phyloP scores from a whole-genome alignment of 1,140 invertebrate species.

The Elymnias hypermnestra region DNA sequence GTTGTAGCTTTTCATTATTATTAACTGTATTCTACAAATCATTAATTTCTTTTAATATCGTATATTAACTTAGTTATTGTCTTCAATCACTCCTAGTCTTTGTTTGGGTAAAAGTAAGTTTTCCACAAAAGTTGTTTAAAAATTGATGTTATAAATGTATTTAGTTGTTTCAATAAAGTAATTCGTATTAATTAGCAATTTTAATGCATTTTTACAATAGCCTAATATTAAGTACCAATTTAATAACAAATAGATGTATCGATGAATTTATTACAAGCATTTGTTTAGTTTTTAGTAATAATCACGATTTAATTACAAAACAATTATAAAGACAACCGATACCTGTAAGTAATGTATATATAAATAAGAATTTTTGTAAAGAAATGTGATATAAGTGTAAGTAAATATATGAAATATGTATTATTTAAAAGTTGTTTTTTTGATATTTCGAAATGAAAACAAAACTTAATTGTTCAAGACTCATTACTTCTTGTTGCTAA shows the following conservation, averaged over 20 bases:
- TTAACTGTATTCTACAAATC: too few relatives aligned
- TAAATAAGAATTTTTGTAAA: slow-evolving; percentile 43
- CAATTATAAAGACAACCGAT: neutral
- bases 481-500: slow-evolving; percentile 10
- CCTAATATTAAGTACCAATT: slow-evolving; percentile 1
- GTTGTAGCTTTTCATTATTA: too few relatives aligned
- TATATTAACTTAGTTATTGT: too few relatives aligned
- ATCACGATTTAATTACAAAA: slow-evolving; percentile 1
- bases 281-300: slow-evolving; percentile 5
- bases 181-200: neutral
- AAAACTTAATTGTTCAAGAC: slow-evolving; percentile 3
- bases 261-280: slow-evolving; percentile 2
- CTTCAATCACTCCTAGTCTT: too few relatives aligned
- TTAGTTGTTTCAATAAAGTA: slow-evolving; percentile 1
- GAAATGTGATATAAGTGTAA: slow-evolving; percentile 60
- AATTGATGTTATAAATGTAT: neutral
- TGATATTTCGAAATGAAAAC: slow-evolving; percentile 8
- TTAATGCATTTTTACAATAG: neutral
- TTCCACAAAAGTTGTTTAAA: too few relatives aligned
- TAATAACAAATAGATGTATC: slow-evolving; percentile 1
- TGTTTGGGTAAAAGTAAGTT: too few relatives aligned
- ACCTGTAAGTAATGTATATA: slow-evolving; percentile 32
- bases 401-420: slow-evolving; percentile 18
- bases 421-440: slow-evolving; percentile 6
- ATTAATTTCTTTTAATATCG: too few relatives aligned